Percentiles rank a stretch among this genome's conserved stretches.
These are phyloP conservation scores for Poeciliopsis gracilis DNA, from an alignment of 2,797 vertebrate species.

Conservation along the genomic window DNA sequence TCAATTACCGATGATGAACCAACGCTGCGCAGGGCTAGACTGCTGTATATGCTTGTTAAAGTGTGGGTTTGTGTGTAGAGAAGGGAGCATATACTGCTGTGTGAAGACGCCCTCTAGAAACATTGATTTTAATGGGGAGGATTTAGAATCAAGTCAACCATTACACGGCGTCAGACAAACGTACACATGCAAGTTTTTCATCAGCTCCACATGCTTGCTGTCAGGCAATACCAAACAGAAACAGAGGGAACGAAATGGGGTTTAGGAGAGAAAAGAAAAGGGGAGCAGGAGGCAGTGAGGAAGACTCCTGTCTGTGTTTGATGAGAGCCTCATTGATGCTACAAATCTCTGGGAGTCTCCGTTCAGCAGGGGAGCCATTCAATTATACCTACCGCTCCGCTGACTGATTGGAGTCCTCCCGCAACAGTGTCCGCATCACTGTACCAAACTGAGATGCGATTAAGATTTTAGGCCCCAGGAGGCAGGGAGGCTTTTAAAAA, in stretches of 20 bases:
- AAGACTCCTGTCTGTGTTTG: constrained; percentile 49
- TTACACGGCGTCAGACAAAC: constrained; percentile 38
- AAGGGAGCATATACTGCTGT: constrained; percentile 67
- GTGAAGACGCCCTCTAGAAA: constrained; percentile 71
- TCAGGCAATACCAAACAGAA: constrained; percentile 5
- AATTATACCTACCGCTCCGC: constrained; percentile 60
- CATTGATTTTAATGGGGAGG: constrained; percentile 74
- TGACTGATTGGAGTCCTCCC: constrained; percentile 68
- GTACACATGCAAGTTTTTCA: constrained; percentile 8
- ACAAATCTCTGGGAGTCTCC: constrained; percentile 59
- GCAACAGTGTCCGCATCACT: constrained; percentile 67
- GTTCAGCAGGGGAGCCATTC: constrained; percentile 68
- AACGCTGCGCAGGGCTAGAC: constrained; percentile 37
- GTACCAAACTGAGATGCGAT: constrained; percentile 52
- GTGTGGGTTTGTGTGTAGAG: constrained; percentile 32
- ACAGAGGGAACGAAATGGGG: constrained; percentile 11
- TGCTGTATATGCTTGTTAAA: constrained; percentile 10
- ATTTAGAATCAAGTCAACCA: constrained; percentile 71
- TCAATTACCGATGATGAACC: constrained; percentile 71
- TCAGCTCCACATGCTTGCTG: constrained; percentile 7
- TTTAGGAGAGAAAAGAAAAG: constrained; percentile 24
- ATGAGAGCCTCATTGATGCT: constrained; percentile 64
- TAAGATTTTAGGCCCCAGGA: constrained; percentile 60
- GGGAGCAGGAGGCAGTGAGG: constrained; percentile 36
- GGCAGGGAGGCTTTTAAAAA: constrained; percentile 58